Evolutionary conservation across 2,888 invertebrate species (phyloP), one percentile per base, ranked within the genome.

Genomic region (Cheilosia urbana): DNA sequence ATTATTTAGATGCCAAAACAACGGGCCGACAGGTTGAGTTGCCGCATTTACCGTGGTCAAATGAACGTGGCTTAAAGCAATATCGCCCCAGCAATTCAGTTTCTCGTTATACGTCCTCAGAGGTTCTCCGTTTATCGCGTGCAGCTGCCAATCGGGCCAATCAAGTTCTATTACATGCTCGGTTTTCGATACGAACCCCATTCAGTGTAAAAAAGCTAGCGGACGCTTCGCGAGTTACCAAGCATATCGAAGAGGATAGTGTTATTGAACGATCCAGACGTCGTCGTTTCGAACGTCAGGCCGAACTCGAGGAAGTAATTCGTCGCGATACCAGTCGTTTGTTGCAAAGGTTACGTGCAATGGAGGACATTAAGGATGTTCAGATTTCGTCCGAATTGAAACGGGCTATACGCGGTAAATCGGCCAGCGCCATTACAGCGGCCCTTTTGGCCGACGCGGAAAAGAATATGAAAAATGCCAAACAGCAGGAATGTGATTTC

Each of bases 1-100:
- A 97, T 92, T 96, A 96, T 90, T 95, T 97, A 88, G 95, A 95
- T 90, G 94, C 94, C 55, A 96, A 95, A 93, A 94, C 95, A 78
- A 90, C 91, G 84, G 90, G 79, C 89, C 90, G 75, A 77, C 89
- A 91, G 75, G 90, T 91, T 88, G 91, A 91, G 88, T 91, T 91
- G 79, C 92, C 96, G 87, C 96, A 96, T 92, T 93, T 96, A 88
- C 96, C 96, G 77, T 95, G 95, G 95, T 94, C 94, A 81, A 95
- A 95, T 91, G 96, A 96, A 91, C 93, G 95, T 89, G 95, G 94
- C 42, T 92, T 96, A 87, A 93, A 94, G 87, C 95, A 95, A 90
- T 95, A 95, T 91, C 94, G 94, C 90, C 93, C 95, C 88, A 94
- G 94, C 89, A 94, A 94, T 88, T 92, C 94, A 63, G 93, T 96